Evolutionary conservation across 2,888 invertebrate species (phyloP).

Genomic region (Drosophila mulleri): DNA sequence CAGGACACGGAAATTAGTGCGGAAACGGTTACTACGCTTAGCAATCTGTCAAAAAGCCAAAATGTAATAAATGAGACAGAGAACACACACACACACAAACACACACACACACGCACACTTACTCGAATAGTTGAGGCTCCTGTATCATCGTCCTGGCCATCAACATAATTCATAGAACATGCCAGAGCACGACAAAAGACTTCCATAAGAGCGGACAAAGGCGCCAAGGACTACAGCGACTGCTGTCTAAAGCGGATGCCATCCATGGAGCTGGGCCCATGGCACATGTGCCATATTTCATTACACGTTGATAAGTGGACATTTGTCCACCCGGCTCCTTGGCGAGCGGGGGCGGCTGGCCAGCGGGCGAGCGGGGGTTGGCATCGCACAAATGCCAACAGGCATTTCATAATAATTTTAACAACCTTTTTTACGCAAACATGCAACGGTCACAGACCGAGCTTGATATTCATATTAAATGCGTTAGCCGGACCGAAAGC

Average conservation of each 20-base stretch:
- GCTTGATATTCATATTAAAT: constrained; percentile 68
- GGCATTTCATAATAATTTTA: constrained; percentile 83
- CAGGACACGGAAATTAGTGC: constrained; percentile 78
- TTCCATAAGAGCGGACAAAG: constrained; percentile 53
- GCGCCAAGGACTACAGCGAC: constrained; percentile 55
- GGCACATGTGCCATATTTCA: constrained; percentile 69
- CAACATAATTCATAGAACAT: constrained; percentile 74
- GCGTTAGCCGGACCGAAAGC: constrained; percentile 37
- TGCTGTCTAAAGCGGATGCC: constrained; percentile 45
- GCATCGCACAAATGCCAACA: constrained; percentile 74
- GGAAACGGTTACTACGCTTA: constrained; percentile 75
- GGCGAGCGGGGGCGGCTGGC: no score
- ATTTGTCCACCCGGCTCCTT: constrained; percentile 52
- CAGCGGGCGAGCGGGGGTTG: not conserved
- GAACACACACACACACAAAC: constrained; percentile 12
- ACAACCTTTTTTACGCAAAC: constrained; percentile 72
- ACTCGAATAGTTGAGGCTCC: constrained; percentile 10
- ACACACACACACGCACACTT: constrained; percentile 3
- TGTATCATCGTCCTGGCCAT: constrained; percentile 51
- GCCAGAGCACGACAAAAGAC: constrained; percentile 65
- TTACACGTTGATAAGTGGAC: constrained; percentile 76
- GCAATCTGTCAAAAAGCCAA: constrained; percentile 80
- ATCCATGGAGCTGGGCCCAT: constrained; percentile 18
- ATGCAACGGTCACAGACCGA: constrained; percentile 40
- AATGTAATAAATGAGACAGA: constrained; percentile 75